A percentile compares a stretch with the other conserved stretches of the same genome.
Evolutionary conservation across 64 coral and sea anemone genomes (phyloP).

Genomic region (Acropora yongei): DNA sequence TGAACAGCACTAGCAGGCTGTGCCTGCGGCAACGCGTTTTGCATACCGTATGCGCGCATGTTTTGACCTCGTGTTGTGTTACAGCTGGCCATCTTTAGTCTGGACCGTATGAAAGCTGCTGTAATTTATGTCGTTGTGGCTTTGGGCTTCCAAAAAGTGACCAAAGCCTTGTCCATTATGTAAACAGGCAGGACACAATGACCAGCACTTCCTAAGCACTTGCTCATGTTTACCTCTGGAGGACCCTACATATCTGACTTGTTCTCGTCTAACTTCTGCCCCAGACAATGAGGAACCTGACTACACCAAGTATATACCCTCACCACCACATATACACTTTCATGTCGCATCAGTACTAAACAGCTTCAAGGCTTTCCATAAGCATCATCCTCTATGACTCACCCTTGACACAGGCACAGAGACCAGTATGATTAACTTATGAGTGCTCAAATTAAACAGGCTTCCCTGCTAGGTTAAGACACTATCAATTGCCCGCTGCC

Average conservation of each 20-base stretch:
- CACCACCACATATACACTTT: background rate
- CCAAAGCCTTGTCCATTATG: constrained; percentile 15
- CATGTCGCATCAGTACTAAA: too few species aligned
- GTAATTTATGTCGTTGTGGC: background rate
- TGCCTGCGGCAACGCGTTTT: too few species aligned
- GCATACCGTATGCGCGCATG: too few species aligned
- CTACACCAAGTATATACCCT: background rate
- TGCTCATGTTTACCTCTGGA: constrained; percentile 24
- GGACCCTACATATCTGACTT: background rate
- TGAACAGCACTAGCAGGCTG: background rate
- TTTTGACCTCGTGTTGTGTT: too few species aligned
- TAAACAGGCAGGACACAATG: constrained; percentile 23
- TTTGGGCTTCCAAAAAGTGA: background rate
- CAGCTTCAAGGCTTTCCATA: too few species aligned
- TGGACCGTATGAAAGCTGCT: too few species aligned
- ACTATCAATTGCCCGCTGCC: too few species aligned
- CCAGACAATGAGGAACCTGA: background rate
- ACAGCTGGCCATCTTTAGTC: too few species aligned
- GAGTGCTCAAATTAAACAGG: background rate
- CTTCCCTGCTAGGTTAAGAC: background rate
- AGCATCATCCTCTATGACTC: background rate
- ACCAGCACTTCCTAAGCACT: constrained; percentile 26
- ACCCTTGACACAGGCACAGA: constrained; percentile 54
- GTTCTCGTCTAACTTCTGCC: background rate
- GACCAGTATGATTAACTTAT: background rate